Conservation (phyloP, 2,113 vertebrate genomes). For the Aptenodytes patagonicus region DNA sequence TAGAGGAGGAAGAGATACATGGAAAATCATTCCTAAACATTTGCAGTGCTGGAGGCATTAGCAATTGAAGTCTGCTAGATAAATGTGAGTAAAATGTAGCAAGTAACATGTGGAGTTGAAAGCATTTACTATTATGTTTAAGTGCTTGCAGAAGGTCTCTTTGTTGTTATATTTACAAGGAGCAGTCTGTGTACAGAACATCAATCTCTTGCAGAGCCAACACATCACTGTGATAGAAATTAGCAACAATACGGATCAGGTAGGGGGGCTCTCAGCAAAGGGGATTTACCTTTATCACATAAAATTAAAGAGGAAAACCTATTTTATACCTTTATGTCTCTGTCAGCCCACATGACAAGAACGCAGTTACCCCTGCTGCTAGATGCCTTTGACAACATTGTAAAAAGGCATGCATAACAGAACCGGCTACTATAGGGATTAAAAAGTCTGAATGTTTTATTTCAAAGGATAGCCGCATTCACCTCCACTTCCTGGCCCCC, state of each 20-base stretch:
- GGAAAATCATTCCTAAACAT: not conserved
- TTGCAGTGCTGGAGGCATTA: not conserved
- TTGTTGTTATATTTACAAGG: constrained; percentile 27
- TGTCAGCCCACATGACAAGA: constrained; percentile 12
- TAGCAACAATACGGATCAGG: not conserved
- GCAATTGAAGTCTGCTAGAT: not conserved
- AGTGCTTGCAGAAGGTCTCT: not conserved
- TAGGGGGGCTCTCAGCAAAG: not conserved
- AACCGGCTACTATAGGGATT: not conserved
- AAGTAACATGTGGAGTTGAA: not conserved
- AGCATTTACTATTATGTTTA: not conserved
- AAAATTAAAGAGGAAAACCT: not conserved
- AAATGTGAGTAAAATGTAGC: constrained; percentile 4
- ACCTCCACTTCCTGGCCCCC: not conserved
- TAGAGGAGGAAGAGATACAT: not conserved
- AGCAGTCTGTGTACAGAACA: constrained; percentile 4
- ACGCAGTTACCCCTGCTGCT: constrained; percentile 23
- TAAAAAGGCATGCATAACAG: not conserved
- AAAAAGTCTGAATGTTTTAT: not conserved
- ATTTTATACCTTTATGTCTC: not conserved
- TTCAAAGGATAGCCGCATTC: not conserved
- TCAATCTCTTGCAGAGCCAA: not conserved
- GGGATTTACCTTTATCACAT: not conserved
- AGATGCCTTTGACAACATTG: not conserved
- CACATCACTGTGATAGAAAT: constrained; percentile 24